Percentiles rank a stretch among this genome's conserved stretches.
phyloP scores from a whole-genome alignment of 2,113 vertebrate genomes.

The Alligator mississippiensis region DNA sequence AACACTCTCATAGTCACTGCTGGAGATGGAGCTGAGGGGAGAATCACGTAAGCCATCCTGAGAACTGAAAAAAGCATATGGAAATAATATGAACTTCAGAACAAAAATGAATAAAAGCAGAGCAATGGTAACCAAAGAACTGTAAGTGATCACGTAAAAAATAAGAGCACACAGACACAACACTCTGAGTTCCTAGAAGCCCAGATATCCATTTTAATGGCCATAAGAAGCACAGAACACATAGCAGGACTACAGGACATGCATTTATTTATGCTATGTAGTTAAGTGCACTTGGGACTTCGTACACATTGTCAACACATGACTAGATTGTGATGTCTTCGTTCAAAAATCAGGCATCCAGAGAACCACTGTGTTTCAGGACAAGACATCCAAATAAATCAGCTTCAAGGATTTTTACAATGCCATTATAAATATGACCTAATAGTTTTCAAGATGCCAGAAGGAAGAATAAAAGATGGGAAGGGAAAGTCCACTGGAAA shows the following conservation, averaged over 20 bases:
- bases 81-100: slow-evolving; percentile 72
- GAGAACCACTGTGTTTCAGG: not conserved
- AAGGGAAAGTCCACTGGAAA: not conserved
- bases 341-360: not conserved
- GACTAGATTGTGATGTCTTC: not conserved
- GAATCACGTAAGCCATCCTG: slow-evolving; percentile 84
- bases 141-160: slow-evolving; percentile 1
- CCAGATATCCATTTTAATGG: slow-evolving; percentile 6
- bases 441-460: fast-evolving
- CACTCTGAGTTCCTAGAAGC: slow-evolving; percentile 9
- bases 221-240: not conserved
- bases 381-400: not conserved
- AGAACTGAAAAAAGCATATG: slow-evolving; percentile 83
- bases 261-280: not conserved
- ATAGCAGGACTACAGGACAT: not conserved
- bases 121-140: slow-evolving; percentile 33
- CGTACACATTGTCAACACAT: not conserved
- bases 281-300: not conserved
- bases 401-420: not conserved
- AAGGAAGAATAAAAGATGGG: fast-evolving
- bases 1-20: slow-evolving; percentile 93
- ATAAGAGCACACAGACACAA: not conserved
- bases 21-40: slow-evolving; percentile 89
- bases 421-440: not conserved
- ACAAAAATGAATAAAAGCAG: slow-evolving; percentile 58